Conservation (phyloP, 1,140 invertebrate species). For the Solen grandis region DNA sequence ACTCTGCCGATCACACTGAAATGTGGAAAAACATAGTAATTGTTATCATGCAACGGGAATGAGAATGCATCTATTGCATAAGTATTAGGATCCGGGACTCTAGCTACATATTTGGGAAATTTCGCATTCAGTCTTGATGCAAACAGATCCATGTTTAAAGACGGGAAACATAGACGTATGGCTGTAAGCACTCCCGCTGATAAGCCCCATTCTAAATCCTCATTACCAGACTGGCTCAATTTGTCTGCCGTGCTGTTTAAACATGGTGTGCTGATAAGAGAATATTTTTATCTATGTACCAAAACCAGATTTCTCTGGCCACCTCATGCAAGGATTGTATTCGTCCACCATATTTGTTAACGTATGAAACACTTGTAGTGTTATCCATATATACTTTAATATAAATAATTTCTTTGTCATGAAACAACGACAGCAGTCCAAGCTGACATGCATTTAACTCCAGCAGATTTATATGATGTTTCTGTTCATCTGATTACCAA, state of each 20-base stretch:
- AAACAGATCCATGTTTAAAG: constrained; percentile 50
- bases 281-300: constrained; percentile 26
- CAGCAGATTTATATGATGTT: too few relatives aligned
- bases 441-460: too few relatives aligned
- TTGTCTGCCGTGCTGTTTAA: constrained; percentile 44
- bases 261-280: constrained; percentile 44
- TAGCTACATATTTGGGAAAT: constrained; percentile 48
- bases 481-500: too few relatives aligned
- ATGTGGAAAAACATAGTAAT: constrained; percentile 55
- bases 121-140: constrained; percentile 52
- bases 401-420: too few relatives aligned
- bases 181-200: neutral
- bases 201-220: constrained; percentile 51
- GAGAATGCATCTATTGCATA: constrained; percentile 56
- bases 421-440: too few relatives aligned
- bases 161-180: neutral
- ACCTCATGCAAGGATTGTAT: too few relatives aligned
- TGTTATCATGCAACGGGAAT: constrained; percentile 33
- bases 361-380: too few relatives aligned
- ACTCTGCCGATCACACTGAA: constrained; percentile 41
- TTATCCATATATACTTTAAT: too few relatives aligned
- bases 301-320: constrained; percentile 20
- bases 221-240: neutral
- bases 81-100: constrained; percentile 39
- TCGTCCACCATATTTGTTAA: too few relatives aligned